These are phyloP conservation scores for Lydus trimaculatus DNA, from an alignment of 2,888 invertebrate genomes.

Conservation along the genomic window DNA sequence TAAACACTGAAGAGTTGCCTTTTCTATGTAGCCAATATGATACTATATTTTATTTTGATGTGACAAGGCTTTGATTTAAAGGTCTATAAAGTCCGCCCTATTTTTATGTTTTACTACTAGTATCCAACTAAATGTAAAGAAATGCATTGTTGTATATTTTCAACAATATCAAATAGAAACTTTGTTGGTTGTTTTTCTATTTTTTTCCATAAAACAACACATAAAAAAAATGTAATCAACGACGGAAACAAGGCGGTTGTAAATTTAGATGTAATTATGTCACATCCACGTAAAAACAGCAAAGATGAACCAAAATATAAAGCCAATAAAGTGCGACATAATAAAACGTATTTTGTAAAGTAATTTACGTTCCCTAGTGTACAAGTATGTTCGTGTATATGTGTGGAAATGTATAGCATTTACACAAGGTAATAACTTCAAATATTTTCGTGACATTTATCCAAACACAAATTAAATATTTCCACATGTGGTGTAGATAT, in stretches of 20 bases:
- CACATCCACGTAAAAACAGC: neutral
- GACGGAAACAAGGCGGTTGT: neutral
- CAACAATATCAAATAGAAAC: slow-evolving; percentile 1
- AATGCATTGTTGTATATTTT: slow-evolving; percentile 23
- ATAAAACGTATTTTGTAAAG: slow-evolving; percentile 36
- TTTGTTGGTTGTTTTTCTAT: neutral
- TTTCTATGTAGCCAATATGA: slow-evolving; percentile 58
- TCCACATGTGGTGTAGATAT: slow-evolving; percentile 56
- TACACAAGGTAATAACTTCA: slow-evolving; percentile 39
- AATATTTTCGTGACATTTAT: slow-evolving; percentile 53
- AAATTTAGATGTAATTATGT: neutral
- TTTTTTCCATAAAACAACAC: neutral
- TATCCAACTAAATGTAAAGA: slow-evolving; percentile 35
- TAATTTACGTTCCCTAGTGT: slow-evolving; percentile 30
- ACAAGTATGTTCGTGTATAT: neutral
- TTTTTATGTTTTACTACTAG: slow-evolving; percentile 44
- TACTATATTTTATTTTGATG: slow-evolving; percentile 59
- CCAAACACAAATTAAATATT: slow-evolving; percentile 56
- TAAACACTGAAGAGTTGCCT: slow-evolving; percentile 58
- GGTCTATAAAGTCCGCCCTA: slow-evolving; percentile 55
- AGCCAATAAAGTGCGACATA: slow-evolving; percentile 34
- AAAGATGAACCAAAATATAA: slow-evolving; percentile 8
- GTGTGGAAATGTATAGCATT: slow-evolving; percentile 33
- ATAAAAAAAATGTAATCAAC: neutral
- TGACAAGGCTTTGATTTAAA: slow-evolving; percentile 58